Evolutionary conservation across 37 sponge, comb jelly and placozoan genomes (phyloP).

Genomic region (Halichondria panicea): DNA sequence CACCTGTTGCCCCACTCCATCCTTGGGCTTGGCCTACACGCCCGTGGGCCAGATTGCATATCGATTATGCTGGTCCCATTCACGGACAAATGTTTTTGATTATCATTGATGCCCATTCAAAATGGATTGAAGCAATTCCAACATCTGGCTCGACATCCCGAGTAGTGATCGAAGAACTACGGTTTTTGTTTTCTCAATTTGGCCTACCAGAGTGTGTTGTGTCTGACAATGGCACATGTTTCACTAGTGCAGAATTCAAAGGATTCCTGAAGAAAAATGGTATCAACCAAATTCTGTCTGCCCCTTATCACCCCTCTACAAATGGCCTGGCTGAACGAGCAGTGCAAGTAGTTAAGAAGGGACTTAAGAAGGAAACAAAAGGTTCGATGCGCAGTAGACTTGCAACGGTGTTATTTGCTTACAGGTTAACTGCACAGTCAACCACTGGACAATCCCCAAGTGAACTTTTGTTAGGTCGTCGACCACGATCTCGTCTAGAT

Average conservation of each 20-base stretch:
- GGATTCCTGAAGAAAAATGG: conserved; percentile 31
- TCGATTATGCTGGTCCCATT: conserved; percentile 34
- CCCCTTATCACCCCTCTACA: conserved; percentile 25
- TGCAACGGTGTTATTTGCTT: conserved; percentile 16
- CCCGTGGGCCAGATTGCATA: conserved; percentile 36
- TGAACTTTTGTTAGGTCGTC: conserved; percentile 26
- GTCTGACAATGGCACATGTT: conserved; percentile 48
- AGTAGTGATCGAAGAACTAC: conserved; percentile 4
- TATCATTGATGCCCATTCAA: conserved; percentile 26
- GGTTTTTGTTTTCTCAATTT: conserved; percentile 16
- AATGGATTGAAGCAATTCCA: conserved; percentile 3
- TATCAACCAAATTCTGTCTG: conserved; percentile 22
- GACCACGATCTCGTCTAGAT: conserved; percentile 32
- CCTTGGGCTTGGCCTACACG: conserved; percentile 29
- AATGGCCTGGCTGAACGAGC: conserved; percentile 42
- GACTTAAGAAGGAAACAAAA: not conserved
- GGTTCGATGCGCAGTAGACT: conserved; percentile 4
- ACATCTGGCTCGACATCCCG: conserved; percentile 3
- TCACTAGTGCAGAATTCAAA: conserved; percentile 33
- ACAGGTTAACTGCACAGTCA: conserved; percentile 31
- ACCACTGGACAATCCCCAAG: conserved; percentile 29
- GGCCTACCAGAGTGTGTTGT: conserved; percentile 40
- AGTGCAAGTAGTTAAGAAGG: conserved; percentile 31
- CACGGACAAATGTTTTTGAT: conserved; percentile 31
- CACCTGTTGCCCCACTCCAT: conserved; percentile 30